phyloP scores from a whole-genome alignment of 2,113 vertebrate genomes.

The Trogon surrucura region DNA sequence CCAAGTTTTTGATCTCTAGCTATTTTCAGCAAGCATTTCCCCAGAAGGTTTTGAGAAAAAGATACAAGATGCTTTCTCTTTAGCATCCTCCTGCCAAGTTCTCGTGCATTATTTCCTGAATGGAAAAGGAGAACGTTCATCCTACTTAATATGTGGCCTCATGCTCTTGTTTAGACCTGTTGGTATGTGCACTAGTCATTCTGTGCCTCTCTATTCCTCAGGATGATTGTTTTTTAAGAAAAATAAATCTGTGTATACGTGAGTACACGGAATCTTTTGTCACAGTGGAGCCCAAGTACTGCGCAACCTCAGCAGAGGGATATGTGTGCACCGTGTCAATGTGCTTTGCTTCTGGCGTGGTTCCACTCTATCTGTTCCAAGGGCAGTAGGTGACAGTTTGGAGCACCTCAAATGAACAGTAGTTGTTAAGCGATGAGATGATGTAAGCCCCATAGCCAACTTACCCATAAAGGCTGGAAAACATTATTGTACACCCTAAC shows the following conservation, averaged over 20 bases:
- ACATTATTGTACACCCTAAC: background rate
- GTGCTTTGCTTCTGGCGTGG: background rate
- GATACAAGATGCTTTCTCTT: background rate
- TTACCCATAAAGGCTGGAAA: background rate
- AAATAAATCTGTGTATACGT: background rate
- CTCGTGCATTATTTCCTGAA: background rate
- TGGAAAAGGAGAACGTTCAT: background rate
- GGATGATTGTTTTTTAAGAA: background rate
- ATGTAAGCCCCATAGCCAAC: background rate
- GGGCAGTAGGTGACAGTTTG: background rate
- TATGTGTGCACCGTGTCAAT: background rate
- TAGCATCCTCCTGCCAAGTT: background rate
- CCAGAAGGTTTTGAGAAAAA: background rate
- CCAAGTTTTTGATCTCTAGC: background rate
- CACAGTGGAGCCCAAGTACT: background rate
- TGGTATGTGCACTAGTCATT: background rate
- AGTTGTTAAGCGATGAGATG: background rate
- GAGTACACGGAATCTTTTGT: background rate
- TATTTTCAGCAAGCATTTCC: background rate
- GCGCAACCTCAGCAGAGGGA: background rate
- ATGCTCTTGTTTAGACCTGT: background rate
- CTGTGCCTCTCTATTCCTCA: background rate
- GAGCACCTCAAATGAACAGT: background rate
- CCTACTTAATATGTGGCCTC: background rate
- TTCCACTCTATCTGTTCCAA: background rate